Conservation (phyloP, 2,113 vertebrate genomes). For the Catharus fuscescens region DNA sequence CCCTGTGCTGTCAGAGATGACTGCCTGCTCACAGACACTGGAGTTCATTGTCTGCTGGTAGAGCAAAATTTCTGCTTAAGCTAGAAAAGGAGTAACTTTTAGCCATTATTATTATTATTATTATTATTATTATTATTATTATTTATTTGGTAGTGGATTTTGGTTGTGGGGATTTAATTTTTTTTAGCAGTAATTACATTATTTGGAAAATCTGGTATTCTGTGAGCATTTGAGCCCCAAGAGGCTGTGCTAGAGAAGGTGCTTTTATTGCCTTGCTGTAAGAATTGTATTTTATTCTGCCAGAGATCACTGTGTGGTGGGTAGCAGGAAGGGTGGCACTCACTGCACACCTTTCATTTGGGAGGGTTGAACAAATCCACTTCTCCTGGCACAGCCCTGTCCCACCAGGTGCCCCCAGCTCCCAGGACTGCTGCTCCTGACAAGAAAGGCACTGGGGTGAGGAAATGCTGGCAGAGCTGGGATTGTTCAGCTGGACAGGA, state of each 20-base stretch:
- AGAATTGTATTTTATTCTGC: background rate
- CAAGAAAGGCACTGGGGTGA: too few relatives aligned
- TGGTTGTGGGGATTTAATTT: too few relatives aligned
- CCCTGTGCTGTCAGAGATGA: conserved; percentile 55
- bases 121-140: background rate
- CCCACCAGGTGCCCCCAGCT: background rate
- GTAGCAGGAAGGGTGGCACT: background rate
- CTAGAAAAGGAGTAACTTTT: background rate
- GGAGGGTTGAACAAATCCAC: background rate
- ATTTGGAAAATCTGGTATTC: background rate
- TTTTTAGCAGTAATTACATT: background rate
- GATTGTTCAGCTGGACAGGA: too few relatives aligned
- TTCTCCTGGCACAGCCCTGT: background rate
- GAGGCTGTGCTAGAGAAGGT: background rate
- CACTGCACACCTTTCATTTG: too few relatives aligned
- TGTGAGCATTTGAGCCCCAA: background rate
- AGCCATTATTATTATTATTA: background rate
- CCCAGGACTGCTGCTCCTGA: background rate
- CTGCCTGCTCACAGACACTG: conserved; percentile 20
- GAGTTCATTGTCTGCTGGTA: conserved; percentile 31
- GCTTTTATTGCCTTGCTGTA: background rate
- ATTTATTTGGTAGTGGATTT: background rate
- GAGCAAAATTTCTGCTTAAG: background rate
- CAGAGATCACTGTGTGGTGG: background rate
- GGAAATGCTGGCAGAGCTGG: too few relatives aligned